Conservation (phyloP, 2,113 vertebrate species). For the Aptenodytes forsteri region DNA sequence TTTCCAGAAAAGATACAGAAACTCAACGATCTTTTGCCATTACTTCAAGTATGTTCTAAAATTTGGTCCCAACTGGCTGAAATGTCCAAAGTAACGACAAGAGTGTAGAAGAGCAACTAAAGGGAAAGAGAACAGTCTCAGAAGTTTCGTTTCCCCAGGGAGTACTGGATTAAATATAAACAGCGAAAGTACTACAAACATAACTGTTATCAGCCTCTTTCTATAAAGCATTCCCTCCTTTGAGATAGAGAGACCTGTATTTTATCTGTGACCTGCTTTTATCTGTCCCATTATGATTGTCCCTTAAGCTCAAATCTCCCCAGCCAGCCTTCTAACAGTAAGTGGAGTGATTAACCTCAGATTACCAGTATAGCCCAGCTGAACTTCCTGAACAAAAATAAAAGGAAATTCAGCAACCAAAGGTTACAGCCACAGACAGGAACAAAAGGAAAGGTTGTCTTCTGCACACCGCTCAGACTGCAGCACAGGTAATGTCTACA, state of each 20-base stretch:
- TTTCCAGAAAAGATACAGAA: neutral
- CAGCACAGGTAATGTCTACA: neutral
- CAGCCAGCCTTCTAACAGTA: neutral
- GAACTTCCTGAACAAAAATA: conserved; percentile 20
- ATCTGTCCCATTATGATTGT: conserved; percentile 35
- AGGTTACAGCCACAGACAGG: neutral
- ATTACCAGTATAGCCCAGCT: neutral
- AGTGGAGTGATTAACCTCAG: conserved; percentile 31
- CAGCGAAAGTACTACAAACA: conserved; percentile 17
- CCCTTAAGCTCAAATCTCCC: neutral
- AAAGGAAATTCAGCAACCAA: conserved; percentile 9
- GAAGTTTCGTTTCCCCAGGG: neutral
- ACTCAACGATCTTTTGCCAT: neutral
- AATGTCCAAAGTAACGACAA: neutral
- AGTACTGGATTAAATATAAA: conserved; percentile 24
- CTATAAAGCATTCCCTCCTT: conserved; percentile 13
- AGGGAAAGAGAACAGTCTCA: neutral
- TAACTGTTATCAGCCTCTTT: conserved; percentile 24
- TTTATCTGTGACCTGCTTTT: conserved; percentile 27
- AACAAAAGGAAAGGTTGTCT: neutral
- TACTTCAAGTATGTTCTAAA: neutral
- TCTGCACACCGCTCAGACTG: neutral
- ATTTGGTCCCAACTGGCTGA: neutral
- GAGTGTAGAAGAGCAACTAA: neutral
- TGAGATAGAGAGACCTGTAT: neutral